Evolutionary conservation across 2,113 vertebrate species (phyloP).

Genomic region (Onychostoma macrolepis): DNA sequence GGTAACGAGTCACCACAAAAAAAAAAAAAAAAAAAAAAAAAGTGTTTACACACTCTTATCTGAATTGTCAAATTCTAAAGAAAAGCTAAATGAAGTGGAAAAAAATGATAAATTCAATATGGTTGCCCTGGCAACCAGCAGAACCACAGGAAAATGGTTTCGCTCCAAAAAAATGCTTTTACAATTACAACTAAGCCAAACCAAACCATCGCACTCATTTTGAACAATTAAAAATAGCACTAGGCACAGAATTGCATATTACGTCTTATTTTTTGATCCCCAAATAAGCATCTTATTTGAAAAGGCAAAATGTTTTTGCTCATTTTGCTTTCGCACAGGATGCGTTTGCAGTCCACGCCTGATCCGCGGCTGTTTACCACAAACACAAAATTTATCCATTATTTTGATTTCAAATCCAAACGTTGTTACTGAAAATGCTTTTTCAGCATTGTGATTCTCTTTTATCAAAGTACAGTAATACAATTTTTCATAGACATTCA

Average conservation of each 20-base stretch:
- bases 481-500: too few relatives aligned
- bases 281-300: slow-evolving; percentile 9
- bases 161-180: slow-evolving; percentile 68
- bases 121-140: slow-evolving; percentile 70
- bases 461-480: too few relatives aligned
- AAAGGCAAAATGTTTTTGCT: too few relatives aligned
- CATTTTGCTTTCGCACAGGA: too few relatives aligned
- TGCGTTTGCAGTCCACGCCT: too few relatives aligned
- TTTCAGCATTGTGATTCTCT: too few relatives aligned
- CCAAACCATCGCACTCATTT: slow-evolving; percentile 69
- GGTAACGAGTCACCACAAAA: background rate
- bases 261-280: slow-evolving; percentile 18
- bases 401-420: too few relatives aligned
- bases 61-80: background rate
- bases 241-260: slow-evolving; percentile 65
- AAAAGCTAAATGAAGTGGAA: slow-evolving; percentile 31
- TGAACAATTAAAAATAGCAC: slow-evolving; percentile 70
- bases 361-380: too few relatives aligned
- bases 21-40: background rate
- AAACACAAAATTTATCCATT: too few relatives aligned
- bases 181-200: slow-evolving; percentile 74
- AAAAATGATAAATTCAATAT: slow-evolving; percentile 49
- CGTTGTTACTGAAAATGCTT: too few relatives aligned
- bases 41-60: background rate
- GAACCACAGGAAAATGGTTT: slow-evolving; percentile 71